Conservation (phyloP, 1,140 invertebrate species). For the Oedothorax gibbosus region DNA sequence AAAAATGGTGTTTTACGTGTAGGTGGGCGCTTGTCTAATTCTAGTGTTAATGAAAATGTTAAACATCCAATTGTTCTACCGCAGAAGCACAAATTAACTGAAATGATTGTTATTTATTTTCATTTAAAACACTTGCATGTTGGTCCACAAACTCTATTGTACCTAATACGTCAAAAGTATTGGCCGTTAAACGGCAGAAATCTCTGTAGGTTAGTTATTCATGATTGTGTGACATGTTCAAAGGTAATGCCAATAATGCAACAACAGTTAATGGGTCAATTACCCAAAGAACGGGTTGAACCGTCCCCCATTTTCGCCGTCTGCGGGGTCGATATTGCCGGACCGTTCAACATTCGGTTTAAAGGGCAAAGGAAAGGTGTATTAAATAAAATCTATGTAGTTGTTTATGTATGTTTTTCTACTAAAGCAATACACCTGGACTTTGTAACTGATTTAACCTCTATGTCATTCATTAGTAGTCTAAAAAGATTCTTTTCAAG, state of each 20-base stretch:
- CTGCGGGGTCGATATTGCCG: background rate
- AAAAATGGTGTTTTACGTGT: slow-evolving; percentile 22
- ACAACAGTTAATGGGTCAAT: background rate
- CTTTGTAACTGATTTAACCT: slow-evolving; percentile 1
- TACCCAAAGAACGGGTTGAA: background rate
- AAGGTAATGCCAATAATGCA: background rate
- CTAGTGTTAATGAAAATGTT: background rate
- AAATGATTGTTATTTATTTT: background rate
- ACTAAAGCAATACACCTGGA: slow-evolving; percentile 3
- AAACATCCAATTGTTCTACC: slow-evolving; percentile 28
- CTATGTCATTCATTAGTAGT: background rate
- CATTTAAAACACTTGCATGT: slow-evolving; percentile 15
- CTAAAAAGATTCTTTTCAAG: background rate
- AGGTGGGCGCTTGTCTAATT: slow-evolving; percentile 7
- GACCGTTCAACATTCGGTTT: background rate
- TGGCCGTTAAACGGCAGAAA: too few species aligned
- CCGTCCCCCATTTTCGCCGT: background rate
- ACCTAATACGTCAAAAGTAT: too few species aligned
- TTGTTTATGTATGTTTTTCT: background rate
- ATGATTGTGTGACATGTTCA: background rate
- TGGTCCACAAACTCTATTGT: background rate
- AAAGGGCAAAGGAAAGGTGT: background rate
- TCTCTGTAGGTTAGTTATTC: too few species aligned
- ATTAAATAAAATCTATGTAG: slow-evolving; percentile 1
- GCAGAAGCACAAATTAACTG: slow-evolving; percentile 1